A percentile compares a stretch with the other conserved stretches of the same genome.
Conservation (phyloP, 2,888 invertebrate genomes). For the Drosophila basisetae region DNA sequence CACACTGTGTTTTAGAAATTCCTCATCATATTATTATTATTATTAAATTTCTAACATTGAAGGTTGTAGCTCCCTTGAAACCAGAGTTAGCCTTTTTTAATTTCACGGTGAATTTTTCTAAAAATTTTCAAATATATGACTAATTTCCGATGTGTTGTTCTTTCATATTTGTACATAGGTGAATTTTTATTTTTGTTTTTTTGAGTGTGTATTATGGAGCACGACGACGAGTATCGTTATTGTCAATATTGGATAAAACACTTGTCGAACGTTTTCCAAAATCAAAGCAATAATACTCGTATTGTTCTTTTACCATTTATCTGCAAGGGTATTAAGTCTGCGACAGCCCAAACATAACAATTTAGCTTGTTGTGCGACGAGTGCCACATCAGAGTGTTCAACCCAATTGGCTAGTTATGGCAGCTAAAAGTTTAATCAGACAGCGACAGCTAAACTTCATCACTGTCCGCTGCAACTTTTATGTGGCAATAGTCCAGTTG, state of each 20-base stretch:
- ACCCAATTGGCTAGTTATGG: conserved; percentile 41
- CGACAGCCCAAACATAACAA: background rate
- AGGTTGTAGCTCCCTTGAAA: background rate
- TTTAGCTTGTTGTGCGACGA: conserved; percentile 6
- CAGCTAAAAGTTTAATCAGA: conserved; percentile 66
- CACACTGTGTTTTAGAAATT: background rate
- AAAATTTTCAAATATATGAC: fast-evolving
- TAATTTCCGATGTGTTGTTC: background rate
- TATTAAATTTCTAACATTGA: background rate
- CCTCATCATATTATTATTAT: background rate
- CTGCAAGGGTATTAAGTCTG: background rate
- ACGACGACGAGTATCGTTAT: background rate
- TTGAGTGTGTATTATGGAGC: too few relatives aligned
- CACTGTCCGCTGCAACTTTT: conserved; percentile 44
- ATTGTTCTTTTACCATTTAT: too few relatives aligned
- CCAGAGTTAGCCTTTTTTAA: background rate
- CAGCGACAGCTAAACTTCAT: conserved; percentile 23
- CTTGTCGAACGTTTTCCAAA: background rate
- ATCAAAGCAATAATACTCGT: background rate
- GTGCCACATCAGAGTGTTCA: conserved; percentile 50
- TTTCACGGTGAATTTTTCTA: background rate
- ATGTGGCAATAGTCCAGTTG: conserved; percentile 57
- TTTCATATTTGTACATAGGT: fast-evolving
- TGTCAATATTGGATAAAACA: background rate
- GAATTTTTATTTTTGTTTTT: too few relatives aligned